Percentiles rank a stretch among this genome's conserved stretches.
Conservation (phyloP, 1,140 invertebrate genomes). For the Popillia japonica region DNA sequence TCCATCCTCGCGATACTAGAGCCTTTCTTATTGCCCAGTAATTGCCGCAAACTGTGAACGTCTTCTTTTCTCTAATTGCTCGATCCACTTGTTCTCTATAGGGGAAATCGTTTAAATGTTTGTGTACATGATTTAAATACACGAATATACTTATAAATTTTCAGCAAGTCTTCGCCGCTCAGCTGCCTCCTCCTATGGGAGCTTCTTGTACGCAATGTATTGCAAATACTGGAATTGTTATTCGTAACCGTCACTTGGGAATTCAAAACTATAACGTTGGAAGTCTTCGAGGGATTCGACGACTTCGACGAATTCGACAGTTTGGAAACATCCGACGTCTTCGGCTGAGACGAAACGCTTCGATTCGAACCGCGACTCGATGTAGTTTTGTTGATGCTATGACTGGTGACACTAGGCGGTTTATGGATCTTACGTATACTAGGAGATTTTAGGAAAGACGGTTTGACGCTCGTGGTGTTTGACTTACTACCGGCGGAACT, state of each 20-base stretch:
- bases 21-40: conserved; percentile 63
- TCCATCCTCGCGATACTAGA: conserved; percentile 67
- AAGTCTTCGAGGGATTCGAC: not conserved
- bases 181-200: not conserved
- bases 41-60: conserved; percentile 60
- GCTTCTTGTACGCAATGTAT: not conserved
- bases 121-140: not conserved
- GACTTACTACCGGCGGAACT: not conserved
- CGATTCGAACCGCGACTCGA: not conserved
- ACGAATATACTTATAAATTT: not conserved
- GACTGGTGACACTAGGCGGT: not conserved
- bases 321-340: not conserved
- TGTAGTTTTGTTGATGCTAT: not conserved
- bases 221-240: not conserved
- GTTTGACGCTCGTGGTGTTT: not conserved
- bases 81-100: conserved; percentile 51
- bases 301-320: too few relatives aligned
- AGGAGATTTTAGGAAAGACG: not conserved
- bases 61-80: conserved; percentile 55
- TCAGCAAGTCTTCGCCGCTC: not conserved
- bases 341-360: not conserved
- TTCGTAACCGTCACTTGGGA: not conserved
- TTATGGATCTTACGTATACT: not conserved
- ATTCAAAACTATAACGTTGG: not conserved
- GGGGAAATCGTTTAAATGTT: not conserved